Base-by-base conservation (phyloP, 2,888 invertebrate species). In the Sialis fuliginosa region DNA sequence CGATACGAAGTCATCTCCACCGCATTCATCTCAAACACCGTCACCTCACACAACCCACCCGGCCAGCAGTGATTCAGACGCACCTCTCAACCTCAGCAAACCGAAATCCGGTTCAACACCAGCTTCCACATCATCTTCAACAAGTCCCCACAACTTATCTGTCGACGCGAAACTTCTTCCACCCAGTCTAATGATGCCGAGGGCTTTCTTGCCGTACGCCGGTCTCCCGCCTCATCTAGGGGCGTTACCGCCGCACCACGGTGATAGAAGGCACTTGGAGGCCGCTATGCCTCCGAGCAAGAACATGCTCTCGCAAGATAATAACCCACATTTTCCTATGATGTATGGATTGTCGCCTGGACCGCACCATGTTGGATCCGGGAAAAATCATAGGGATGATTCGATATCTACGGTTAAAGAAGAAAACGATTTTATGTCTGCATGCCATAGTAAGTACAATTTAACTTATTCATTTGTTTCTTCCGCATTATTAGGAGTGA, bases 71-170 rank as follows among this genome's bases (percentile, higher is more conserved):
- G 82, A 85, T 64, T 78, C 82, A 0, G 90, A 90, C 61, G 77
- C 86, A 2, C 92, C 92, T 1, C 71, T 93, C 40, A 92, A 92
- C 67, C 75, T 92, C 46, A 82, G 82, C 58, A 92, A 91, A 66
- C 91, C 91, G 48, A 83, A 89, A 57, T 70, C 54, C 53, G 65
- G 66, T 50, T 64, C 66, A 46, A 58, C 58, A 47, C 59, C 60
- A 5, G 58, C 59, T 49, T 60, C 60, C 33, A 59, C 58, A 48
- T 52, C 71, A 60, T 62, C 76, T 6, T 67, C 69, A 6, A 70
- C 70, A 41, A 69, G 69, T 55, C 71, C 69, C 30, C 70, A 68
- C 52, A 45, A 45, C 30, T 45, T 34, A 34, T 45, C 45, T 10
- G 39, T 45, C 9, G 9, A 33, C 10, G 12, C 33, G n/a, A 72